A percentile compares a stretch with the other conserved stretches of the same genome.
These are phyloP conservation scores for Heliconius himera DNA, from an alignment of 1,140 invertebrate species.

Conservation along the genomic window DNA sequence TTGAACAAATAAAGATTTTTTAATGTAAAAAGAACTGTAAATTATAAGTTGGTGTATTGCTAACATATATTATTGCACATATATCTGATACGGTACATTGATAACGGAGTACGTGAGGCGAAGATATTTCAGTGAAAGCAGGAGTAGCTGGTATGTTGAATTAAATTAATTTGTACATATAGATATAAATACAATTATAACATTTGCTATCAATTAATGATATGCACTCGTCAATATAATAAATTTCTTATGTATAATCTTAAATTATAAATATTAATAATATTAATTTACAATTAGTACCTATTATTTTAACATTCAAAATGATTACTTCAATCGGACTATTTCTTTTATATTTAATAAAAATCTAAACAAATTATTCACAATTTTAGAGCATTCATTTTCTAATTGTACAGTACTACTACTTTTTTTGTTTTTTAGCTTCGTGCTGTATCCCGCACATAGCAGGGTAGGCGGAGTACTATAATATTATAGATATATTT, in stretches of 20 bases:
- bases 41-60: not conserved
- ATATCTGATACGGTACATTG: constrained; percentile 47
- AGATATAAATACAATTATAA: not conserved
- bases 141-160: constrained; percentile 42
- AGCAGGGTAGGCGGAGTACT: no score
- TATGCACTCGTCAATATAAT: not conserved
- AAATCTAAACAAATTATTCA: no score
- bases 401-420: no score
- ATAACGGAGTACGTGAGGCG: constrained; percentile 43
- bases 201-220: not conserved
- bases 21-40: constrained; percentile 12
- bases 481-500: no score
- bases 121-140: constrained; percentile 45
- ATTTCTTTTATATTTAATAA: no score
- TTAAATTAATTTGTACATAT: not conserved
- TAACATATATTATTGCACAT: not conserved
- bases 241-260: not conserved
- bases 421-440: no score
- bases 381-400: no score
- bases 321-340: no score
- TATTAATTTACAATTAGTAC: not conserved
- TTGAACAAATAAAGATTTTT: not conserved
- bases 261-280: not conserved
- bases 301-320: no score
- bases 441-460: no score